phyloP scores from a whole-genome alignment of 1,140 invertebrate species.

The Aphis gossypii region DNA sequence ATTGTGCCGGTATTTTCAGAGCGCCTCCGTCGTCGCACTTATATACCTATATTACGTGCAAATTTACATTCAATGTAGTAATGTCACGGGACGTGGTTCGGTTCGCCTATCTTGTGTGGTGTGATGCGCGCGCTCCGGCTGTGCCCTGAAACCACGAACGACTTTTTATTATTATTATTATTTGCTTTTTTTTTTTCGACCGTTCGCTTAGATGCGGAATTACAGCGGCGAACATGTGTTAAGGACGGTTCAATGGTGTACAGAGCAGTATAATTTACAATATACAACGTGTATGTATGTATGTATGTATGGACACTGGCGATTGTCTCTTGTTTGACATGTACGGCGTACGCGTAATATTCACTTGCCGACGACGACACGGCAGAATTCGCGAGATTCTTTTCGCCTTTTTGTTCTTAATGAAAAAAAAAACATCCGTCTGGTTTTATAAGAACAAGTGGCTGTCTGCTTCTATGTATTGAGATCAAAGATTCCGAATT shows the following conservation, averaged over 20 bases:
- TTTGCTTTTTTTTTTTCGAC: background rate
- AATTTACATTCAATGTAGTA: slow-evolving; percentile 47
- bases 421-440: background rate
- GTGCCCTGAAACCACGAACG: slow-evolving; percentile 5
- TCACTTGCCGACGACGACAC: slow-evolving; percentile 17
- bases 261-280: background rate
- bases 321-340: slow-evolving; percentile 28
- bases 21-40: background rate
- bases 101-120: background rate
- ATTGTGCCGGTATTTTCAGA: slow-evolving; percentile 26
- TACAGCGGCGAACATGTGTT: slow-evolving; percentile 35
- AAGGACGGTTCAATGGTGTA: slow-evolving; percentile 9
- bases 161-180: slow-evolving; percentile 18
- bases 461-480: background rate
- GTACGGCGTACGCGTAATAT: slow-evolving; percentile 6
- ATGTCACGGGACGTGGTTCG: slow-evolving; percentile 7
- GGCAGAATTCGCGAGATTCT: slow-evolving; percentile 43
- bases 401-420: slow-evolving; percentile 7
- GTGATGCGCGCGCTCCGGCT: background rate
- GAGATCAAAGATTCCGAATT: slow-evolving; percentile 18
- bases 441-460: background rate
- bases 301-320: background rate
- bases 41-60: background rate
- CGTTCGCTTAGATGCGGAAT: background rate
- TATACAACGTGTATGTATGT: background rate